phyloP scores from a whole-genome alignment of 2,113 vertebrate species.

The Bostrychus sinensis region DNA sequence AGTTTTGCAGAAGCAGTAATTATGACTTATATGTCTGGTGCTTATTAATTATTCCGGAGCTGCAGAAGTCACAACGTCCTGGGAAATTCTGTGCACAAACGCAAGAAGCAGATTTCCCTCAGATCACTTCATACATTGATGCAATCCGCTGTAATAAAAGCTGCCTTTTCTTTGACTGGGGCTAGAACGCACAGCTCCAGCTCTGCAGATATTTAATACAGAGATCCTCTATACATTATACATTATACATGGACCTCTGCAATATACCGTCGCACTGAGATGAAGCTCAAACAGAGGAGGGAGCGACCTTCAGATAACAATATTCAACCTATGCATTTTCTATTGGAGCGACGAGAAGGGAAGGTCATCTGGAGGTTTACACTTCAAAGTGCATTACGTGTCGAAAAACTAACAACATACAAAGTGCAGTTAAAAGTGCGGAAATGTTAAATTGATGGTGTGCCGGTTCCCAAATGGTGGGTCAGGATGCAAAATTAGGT shows the following conservation, averaged over 20 bases:
- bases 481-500: no score
- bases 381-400: no score
- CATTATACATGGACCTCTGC: constrained; percentile 58
- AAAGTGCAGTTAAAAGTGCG: no score
- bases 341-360: no score
- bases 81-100: constrained; percentile 12
- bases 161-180: constrained; percentile 39
- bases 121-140: constrained; percentile 53
- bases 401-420: no score
- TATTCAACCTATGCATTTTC: no score
- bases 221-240: constrained; percentile 68
- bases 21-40: constrained; percentile 13
- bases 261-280: constrained; percentile 47
- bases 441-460: no score
- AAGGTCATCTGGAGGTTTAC: no score
- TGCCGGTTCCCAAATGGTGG: no score
- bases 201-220: constrained; percentile 75
- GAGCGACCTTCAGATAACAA: constrained; percentile 47
- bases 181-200: constrained; percentile 45
- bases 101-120: constrained; percentile 25
- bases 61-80: constrained; percentile 19
- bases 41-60: constrained; percentile 28
- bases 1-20: constrained; percentile 12
- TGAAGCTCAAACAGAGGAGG: constrained; percentile 44
- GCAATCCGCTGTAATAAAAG: constrained; percentile 62